phyloP scores from a whole-genome alignment of 1,140 invertebrate genomes.

The Tetramorium simillimum region DNA sequence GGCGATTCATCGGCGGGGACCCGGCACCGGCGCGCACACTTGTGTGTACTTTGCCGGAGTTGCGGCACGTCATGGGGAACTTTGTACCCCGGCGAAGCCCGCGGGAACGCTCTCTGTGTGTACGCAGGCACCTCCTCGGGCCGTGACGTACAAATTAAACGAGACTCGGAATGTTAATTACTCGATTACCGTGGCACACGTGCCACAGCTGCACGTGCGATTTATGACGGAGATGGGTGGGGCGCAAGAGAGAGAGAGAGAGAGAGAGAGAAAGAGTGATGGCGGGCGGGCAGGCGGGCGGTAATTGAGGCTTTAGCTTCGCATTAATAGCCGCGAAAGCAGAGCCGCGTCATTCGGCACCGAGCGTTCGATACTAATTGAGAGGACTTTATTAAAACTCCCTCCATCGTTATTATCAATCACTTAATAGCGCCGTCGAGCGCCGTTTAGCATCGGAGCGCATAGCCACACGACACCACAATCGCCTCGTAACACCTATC shows the following conservation, averaged over 20 bases:
- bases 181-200: slow-evolving; percentile 71
- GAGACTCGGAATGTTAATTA: slow-evolving; percentile 75
- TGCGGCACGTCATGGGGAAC: slow-evolving; percentile 45
- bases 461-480: too few relatives aligned
- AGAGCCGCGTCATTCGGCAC: slow-evolving; percentile 39
- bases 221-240: slow-evolving; percentile 58
- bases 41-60: slow-evolving; percentile 50
- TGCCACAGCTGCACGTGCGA: slow-evolving; percentile 64
- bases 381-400: slow-evolving; percentile 67
- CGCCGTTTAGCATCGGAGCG: not conserved
- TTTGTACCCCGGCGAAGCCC: slow-evolving; percentile 32
- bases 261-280: too few relatives aligned
- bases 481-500: slow-evolving; percentile 20
- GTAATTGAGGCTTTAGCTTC: slow-evolving; percentile 63
- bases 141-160: slow-evolving; percentile 69
- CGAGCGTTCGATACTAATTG: slow-evolving; percentile 51
- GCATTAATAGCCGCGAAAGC: slow-evolving; percentile 60
- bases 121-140: slow-evolving; percentile 17
- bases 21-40: not conserved
- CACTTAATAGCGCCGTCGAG: slow-evolving; percentile 32
- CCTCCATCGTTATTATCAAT: slow-evolving; percentile 65
- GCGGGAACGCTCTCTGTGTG: slow-evolving; percentile 8
- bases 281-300: not conserved
- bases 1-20: slow-evolving; percentile 12
- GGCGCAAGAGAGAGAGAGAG: not conserved